Percentiles rank a stretch among this genome's conserved stretches.
phyloP scores from a whole-genome alignment of 2,113 vertebrate genomes.

The Boulengeromyrus knoepffleri region DNA sequence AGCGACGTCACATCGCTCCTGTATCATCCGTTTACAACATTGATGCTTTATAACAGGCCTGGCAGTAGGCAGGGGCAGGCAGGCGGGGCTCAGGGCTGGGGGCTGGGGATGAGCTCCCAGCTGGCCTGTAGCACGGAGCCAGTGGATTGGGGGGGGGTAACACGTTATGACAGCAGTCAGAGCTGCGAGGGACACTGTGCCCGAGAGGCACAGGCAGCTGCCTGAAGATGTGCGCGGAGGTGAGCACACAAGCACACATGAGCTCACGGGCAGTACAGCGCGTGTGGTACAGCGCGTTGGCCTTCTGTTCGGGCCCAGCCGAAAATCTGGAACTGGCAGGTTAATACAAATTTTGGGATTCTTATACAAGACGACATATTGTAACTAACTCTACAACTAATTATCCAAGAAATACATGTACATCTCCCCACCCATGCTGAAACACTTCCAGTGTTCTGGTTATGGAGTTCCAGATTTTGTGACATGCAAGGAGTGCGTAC shows the following conservation, averaged over 20 bases:
- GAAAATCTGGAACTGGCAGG: not conserved
- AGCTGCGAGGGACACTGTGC: constrained; percentile 18
- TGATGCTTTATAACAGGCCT: not conserved
- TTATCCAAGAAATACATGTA: not conserved
- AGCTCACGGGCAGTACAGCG: not conserved
- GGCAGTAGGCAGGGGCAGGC: not conserved
- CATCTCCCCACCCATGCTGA: not conserved
- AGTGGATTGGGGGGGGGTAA: constrained; percentile 9
- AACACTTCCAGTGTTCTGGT: not conserved
- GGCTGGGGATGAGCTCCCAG: not conserved
- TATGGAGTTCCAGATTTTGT: not conserved
- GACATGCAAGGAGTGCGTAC: not conserved
- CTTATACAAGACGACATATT: not conserved
- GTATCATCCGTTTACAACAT: not conserved
- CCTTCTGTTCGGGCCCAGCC: not conserved
- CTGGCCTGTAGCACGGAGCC: not conserved
- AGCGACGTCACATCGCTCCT: not conserved
- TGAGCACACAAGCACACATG: not conserved
- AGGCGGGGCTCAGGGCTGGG: not conserved
- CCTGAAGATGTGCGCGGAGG: not conserved
- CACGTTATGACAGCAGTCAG: constrained; percentile 33
- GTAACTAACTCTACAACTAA: not conserved
- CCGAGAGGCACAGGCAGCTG: not conserved
- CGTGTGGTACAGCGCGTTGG: not conserved
- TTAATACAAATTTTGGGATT: not conserved